These are phyloP conservation scores for Drosophila putrida DNA, from an alignment of 2,888 invertebrate genomes.

Conservation along the genomic window DNA sequence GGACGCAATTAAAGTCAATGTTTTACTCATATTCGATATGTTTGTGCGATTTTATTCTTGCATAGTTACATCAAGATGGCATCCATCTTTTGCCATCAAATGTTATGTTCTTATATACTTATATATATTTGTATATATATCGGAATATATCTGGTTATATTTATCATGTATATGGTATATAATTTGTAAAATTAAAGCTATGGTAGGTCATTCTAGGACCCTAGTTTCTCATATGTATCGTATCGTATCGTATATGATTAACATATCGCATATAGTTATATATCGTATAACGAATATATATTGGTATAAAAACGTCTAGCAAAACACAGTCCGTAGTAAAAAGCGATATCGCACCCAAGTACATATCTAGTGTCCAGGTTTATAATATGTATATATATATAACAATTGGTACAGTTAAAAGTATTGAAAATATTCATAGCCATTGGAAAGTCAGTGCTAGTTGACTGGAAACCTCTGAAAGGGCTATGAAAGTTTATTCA, in stretches of 20 bases:
- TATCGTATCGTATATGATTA: slow-evolving; percentile 14
- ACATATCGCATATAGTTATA: slow-evolving; percentile 13
- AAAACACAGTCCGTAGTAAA: slow-evolving; percentile 57
- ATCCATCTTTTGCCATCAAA: slow-evolving; percentile 16
- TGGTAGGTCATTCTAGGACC: slow-evolving; percentile 30
- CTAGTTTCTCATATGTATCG: slow-evolving; percentile 40
- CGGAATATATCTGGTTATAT: slow-evolving; percentile 34
- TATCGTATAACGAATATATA: slow-evolving; percentile 29
- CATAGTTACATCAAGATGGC: slow-evolving; percentile 29
- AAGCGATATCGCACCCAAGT: slow-evolving; percentile 30
- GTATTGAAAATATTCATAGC: slow-evolving; percentile 20
- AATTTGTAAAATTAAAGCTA: slow-evolving; percentile 65
- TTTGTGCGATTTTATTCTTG: slow-evolving; percentile 59
- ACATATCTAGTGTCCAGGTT: neutral
- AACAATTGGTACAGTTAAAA: slow-evolving; percentile 21
- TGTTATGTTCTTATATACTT: slow-evolving; percentile 33
- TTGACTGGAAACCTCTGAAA: slow-evolving; percentile 23
- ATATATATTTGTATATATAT: slow-evolving; percentile 39
- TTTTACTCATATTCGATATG: slow-evolving; percentile 37
- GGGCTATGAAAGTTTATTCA: slow-evolving; percentile 9
- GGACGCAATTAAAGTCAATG: neutral
- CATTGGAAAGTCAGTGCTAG: slow-evolving; percentile 20
- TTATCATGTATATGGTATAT: slow-evolving; percentile 47
- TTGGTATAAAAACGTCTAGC: slow-evolving; percentile 52
- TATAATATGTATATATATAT: neutral